A percentile compares a stretch with the other conserved stretches of the same genome.
Evolutionary conservation across 2,113 vertebrate species (phyloP).

Genomic region (Tupaia chinensis): DNA sequence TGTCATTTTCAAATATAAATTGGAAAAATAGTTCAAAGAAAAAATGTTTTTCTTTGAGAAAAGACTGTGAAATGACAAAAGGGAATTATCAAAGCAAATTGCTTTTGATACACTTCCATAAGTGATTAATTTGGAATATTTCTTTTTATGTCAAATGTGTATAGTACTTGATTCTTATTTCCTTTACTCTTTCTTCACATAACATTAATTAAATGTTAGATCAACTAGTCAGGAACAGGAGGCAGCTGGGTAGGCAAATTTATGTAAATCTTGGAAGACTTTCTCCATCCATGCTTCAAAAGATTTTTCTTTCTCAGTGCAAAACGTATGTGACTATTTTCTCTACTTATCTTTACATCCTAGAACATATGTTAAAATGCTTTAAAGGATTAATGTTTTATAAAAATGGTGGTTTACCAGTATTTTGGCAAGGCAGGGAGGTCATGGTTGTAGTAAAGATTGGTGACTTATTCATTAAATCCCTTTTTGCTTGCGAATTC

Average conservation of each 20-base stretch:
- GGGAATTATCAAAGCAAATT: slow-evolving; percentile 20
- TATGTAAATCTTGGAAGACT: slow-evolving; percentile 53
- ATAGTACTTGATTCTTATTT: neutral
- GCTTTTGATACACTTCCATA: neutral
- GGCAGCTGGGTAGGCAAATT: slow-evolving; percentile 44
- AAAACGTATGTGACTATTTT: slow-evolving; percentile 36
- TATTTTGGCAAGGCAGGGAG: neutral
- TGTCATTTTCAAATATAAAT: slow-evolving; percentile 35
- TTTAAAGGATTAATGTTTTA: slow-evolving; percentile 52
- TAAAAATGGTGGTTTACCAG: neutral
- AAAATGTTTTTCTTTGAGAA: neutral
- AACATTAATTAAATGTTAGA: slow-evolving; percentile 32
- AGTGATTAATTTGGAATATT: slow-evolving; percentile 25
- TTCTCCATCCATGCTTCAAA: slow-evolving; percentile 7
- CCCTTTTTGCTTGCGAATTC: neutral
- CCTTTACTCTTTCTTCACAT: slow-evolving; percentile 1
- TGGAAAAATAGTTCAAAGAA: slow-evolving; percentile 47
- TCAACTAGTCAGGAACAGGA: slow-evolving; percentile 40
- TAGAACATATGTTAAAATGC: slow-evolving; percentile 46
- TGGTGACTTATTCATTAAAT: neutral
- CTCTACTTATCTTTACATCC: slow-evolving; percentile 15
- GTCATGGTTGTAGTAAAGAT: neutral
- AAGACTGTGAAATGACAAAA: slow-evolving; percentile 17
- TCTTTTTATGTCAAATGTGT: neutral
- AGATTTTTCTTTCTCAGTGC: slow-evolving; percentile 36